phyloP scores from a whole-genome alignment of 2,113 vertebrate species.

The Pollachius pollachius region DNA sequence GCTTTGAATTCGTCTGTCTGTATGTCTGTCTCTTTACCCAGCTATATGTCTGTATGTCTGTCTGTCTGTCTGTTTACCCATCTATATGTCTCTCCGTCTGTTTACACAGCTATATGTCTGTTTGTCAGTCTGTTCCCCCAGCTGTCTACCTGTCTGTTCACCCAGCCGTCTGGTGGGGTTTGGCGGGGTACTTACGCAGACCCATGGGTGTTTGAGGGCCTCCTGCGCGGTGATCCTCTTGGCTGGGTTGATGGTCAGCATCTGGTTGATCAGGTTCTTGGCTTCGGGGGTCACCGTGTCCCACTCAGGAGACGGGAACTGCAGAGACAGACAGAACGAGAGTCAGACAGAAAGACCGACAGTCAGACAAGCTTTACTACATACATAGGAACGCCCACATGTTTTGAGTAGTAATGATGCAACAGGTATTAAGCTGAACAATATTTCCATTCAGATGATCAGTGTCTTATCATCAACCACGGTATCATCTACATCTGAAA shows the following conservation, averaged over 20 bases:
- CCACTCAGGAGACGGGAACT: constrained; percentile 97
- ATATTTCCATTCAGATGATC: too few species aligned
- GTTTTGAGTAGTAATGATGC: too few species aligned
- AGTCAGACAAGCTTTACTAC: too few species aligned
- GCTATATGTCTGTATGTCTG: background rate
- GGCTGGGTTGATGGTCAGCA: constrained; percentile 96
- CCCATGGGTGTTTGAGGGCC: constrained; percentile 97
- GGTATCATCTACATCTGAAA: too few species aligned
- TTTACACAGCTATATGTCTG: background rate
- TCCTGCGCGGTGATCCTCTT: constrained; percentile 97
- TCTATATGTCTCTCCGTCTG: background rate
- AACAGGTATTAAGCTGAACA: too few species aligned
- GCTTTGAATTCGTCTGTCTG: background rate
- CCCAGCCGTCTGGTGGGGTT: too few species aligned
- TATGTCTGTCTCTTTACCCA: background rate
- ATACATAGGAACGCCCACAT: too few species aligned
- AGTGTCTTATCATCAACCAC: too few species aligned
- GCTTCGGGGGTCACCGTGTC: constrained; percentile 95
- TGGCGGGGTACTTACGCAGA: constrained; percentile 88
- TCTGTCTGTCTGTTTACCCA: constrained; percentile 22
- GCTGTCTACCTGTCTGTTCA: background rate
- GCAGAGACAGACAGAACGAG: constrained; percentile 19
- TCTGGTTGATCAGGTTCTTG: constrained; percentile 99
- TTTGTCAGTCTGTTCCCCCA: background rate
- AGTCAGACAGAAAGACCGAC: constrained; percentile 11